Evolutionary conservation across 2,113 vertebrate genomes (phyloP), one percentile per base, ranked within the genome.

Genomic region (Psophia crepitans): DNA sequence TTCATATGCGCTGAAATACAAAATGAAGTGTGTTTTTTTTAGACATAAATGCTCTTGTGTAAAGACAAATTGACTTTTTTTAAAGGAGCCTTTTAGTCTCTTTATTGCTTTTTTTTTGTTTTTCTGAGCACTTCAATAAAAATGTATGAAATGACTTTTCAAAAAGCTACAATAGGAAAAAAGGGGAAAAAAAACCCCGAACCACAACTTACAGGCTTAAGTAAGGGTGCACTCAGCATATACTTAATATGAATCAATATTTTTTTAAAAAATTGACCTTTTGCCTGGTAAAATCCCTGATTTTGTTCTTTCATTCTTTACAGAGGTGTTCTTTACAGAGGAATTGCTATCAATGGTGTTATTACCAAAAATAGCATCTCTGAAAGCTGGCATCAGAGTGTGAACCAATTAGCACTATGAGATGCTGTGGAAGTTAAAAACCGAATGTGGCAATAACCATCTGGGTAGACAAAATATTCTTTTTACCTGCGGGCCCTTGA

Each of bases 381-480:
- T 91, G 56, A 86, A 93, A 88, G 44, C 22, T 89, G 82, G 58
- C 85, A 79, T 83, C 56, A 90, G 84, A 91, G 35, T 75, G 65
- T 75, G 83, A 97, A 94, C 49, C 93, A 97, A 97, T 97, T 97
- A 97, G 85, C 77, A 82, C 63, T 89, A 54, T 91, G 92, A 95
- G 70, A 89, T 85, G 81, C 57, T 84, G 70, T 68, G 49, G 81
- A 96, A 95, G 84, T 89, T 93, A 75, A 90, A 96, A 95, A 79
- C 16, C 70, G 85, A 93, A 92, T 77, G 89, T 57, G 84, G 89
- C 69, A 94, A 93, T 92, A 93, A 94, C 83, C 93, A 95, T 93
- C 95, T 96, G 93, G 91, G 84, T 83, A 94, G 95, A 95, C 81
- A 94, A 88, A 91, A 94, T 82, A 96, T 87, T 91, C 35, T 73